Conservation (phyloP, 2,113 vertebrate species). For the Anhinga rufa region DNA sequence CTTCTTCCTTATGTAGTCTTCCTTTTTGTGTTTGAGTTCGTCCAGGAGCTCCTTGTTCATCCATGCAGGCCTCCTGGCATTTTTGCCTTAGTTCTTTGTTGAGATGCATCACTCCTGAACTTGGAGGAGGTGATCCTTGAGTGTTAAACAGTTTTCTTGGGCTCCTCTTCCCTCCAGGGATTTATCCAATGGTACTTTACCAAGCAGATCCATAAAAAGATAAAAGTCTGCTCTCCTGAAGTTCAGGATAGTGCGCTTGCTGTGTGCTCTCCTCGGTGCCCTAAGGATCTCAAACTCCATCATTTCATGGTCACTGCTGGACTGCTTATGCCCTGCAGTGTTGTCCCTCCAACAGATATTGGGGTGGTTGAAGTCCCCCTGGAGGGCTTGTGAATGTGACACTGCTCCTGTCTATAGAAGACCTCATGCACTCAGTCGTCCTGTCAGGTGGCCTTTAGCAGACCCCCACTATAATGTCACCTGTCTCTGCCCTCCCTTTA, state of each 20-base stretch:
- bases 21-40: too few species aligned
- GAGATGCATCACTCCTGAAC: too few species aligned
- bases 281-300: neutral
- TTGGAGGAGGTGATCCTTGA: too few species aligned
- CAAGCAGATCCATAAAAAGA: too few species aligned
- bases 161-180: too few species aligned
- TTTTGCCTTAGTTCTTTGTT: too few species aligned
- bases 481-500: neutral
- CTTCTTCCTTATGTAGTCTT: too few species aligned
- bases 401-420: neutral
- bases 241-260: neutral
- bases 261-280: neutral
- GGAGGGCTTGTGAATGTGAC: neutral
- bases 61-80: too few species aligned
- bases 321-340: too few species aligned
- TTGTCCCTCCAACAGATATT: neutral
- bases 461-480: neutral
- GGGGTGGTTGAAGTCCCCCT: neutral
- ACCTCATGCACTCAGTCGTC: neutral
- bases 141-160: too few species aligned
- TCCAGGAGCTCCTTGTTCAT: too few species aligned
- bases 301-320: neutral
- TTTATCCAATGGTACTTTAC: too few species aligned
- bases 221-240: neutral
- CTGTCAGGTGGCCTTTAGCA: neutral